These are phyloP conservation scores for Pocota personata DNA, from an alignment of 2,888 invertebrate species.

Conservation along the genomic window DNA sequence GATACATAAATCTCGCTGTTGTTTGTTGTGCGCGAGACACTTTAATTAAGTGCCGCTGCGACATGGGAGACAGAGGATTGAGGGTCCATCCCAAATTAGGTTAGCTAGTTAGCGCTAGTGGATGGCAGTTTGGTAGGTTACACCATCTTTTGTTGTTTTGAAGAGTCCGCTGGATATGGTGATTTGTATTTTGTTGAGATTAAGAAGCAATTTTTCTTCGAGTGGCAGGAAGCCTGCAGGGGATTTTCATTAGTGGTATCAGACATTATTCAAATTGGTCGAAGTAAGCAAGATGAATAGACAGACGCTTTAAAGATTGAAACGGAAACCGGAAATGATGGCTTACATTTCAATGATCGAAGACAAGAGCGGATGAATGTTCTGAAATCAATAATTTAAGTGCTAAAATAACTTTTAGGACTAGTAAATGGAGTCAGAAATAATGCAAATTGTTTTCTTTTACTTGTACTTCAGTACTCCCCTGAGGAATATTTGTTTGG, in stretches of 20 bases:
- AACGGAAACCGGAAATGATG: conserved; percentile 29
- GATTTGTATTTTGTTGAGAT: conserved; percentile 51
- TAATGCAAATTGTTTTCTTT: no score
- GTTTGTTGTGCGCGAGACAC: conserved; percentile 47
- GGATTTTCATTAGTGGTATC: conserved; percentile 51
- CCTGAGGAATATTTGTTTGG: no score
- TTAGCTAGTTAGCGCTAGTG: conserved; percentile 55
- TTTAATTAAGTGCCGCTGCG: conserved; percentile 60
- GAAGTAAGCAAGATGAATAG: conserved; percentile 51
- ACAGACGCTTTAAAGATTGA: conserved; percentile 2
- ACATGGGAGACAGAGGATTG: conserved; percentile 39
- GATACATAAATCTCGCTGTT: conserved; percentile 61
- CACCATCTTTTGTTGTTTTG: conserved; percentile 12
- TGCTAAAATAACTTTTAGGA: no score
- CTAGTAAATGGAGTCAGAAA: no score
- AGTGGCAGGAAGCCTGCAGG: conserved; percentile 55
- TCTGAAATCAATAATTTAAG: no score
- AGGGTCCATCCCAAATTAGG: conserved; percentile 55
- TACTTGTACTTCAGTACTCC: no score
- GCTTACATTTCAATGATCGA: not conserved
- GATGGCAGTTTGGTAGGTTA: conserved; percentile 10
- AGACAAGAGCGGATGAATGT: not conserved
- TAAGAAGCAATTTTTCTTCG: conserved; percentile 52
- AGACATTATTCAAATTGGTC: conserved; percentile 55
- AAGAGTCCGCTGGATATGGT: conserved; percentile 18